phyloP scores from a whole-genome alignment of 2,113 vertebrate species.

The Pristiophorus japonicus region DNA sequence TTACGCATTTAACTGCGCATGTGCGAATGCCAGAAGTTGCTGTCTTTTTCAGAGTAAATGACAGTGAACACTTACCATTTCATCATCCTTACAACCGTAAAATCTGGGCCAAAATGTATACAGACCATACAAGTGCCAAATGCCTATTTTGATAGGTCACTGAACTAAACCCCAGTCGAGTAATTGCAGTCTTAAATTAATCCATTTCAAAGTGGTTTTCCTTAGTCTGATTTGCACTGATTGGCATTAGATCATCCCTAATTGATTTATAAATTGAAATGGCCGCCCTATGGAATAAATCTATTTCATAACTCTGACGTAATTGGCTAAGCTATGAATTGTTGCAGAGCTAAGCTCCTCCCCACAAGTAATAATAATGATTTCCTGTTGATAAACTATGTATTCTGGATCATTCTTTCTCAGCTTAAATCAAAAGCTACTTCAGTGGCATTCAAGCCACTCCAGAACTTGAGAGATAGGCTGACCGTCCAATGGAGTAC shows the following conservation, averaged over 20 bases:
- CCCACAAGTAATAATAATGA: background rate
- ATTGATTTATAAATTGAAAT: slow-evolving; percentile 40
- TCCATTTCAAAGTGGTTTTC: slow-evolving; percentile 36
- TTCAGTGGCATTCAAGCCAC: too few relatives aligned
- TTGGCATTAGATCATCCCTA: slow-evolving; percentile 34
- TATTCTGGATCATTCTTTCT: background rate
- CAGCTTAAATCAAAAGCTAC: too few relatives aligned
- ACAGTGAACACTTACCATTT: too few relatives aligned
- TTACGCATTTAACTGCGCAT: too few relatives aligned
- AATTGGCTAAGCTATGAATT: background rate
- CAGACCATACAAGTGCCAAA: background rate
- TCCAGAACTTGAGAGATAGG: too few relatives aligned
- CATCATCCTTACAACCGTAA: too few relatives aligned
- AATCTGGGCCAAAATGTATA: background rate
- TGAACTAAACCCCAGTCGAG: background rate
- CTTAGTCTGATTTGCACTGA: slow-evolving; percentile 39
- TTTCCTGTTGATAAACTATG: background rate
- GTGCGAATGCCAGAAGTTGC: too few relatives aligned
- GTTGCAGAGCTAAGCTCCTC: background rate
- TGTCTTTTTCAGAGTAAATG: too few relatives aligned
- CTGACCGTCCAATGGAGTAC: too few relatives aligned
- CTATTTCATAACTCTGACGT: background rate
- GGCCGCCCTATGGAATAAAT: slow-evolving; percentile 39
- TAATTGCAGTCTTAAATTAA: slow-evolving; percentile 25
- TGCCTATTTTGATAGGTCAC: too few relatives aligned